Conservation (phyloP, 1,140 invertebrate species). For the Apis laboriosa region DNA sequence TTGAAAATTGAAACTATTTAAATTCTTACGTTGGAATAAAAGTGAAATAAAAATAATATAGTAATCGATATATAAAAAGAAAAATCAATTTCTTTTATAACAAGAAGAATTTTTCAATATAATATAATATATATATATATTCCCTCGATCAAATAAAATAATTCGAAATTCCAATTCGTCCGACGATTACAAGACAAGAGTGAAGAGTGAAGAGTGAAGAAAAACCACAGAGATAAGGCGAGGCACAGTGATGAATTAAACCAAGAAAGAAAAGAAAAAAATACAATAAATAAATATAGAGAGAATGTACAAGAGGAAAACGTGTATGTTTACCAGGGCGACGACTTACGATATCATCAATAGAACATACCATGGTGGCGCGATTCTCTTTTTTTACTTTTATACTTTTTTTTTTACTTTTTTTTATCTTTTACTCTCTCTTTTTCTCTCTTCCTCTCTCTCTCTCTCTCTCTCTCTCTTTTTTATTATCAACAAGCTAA, state of each 20-base stretch:
- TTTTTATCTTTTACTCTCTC: constrained; percentile 4
- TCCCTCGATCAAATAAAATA: not conserved
- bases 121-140: too few relatives aligned
- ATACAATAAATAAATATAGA: constrained; percentile 59
- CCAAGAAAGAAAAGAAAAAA: constrained; percentile 38
- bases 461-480: constrained; percentile 13
- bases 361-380: constrained; percentile 78
- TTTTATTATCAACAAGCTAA: constrained; percentile 40
- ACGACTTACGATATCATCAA: constrained; percentile 80
- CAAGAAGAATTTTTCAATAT: too few relatives aligned
- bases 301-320: constrained; percentile 64
- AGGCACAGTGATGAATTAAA: constrained; percentile 20
- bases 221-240: constrained; percentile 31
- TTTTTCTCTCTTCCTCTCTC: constrained; percentile 19
- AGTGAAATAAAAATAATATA: too few relatives aligned
- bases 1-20: too few relatives aligned
- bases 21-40: too few relatives aligned
- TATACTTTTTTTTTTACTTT: constrained; percentile 18
- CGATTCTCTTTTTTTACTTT: constrained; percentile 30
- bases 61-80: not conserved
- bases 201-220: not conserved
- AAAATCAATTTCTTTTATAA: not conserved
- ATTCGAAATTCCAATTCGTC: not conserved
- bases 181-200: not conserved
- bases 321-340: constrained; percentile 77